Percentiles rank a stretch among this genome's conserved stretches.
Evolutionary conservation across 2,113 vertebrate genomes (phyloP).

Genomic region (Cairina moschata): DNA sequence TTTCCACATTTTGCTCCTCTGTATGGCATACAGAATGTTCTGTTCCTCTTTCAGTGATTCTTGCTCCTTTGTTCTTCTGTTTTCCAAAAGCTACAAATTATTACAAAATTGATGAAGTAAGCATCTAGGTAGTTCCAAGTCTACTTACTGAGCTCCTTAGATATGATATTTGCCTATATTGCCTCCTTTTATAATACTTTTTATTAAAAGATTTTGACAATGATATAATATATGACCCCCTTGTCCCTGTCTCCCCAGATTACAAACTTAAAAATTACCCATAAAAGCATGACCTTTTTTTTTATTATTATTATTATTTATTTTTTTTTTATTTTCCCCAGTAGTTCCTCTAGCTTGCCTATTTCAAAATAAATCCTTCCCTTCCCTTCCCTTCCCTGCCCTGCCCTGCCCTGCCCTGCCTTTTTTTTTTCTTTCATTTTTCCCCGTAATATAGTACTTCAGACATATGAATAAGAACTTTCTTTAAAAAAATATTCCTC

Average conservation of each 20-base stretch:
- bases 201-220: background rate
- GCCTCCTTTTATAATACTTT: background rate
- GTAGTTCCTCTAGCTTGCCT: background rate
- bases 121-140: background rate
- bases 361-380: slow-evolving; percentile 11
- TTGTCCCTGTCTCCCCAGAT: background rate
- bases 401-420: no score
- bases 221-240: background rate
- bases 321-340: no score
- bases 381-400: no score
- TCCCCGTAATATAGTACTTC: background rate
- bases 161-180: background rate
- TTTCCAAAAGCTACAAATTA: background rate
- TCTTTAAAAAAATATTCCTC: slow-evolving; percentile 24
- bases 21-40: background rate
- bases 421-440: no score
- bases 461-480: background rate
- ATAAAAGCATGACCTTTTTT: background rate
- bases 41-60: background rate
- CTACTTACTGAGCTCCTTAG: background rate
- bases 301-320: background rate
- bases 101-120: background rate
- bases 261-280: background rate
- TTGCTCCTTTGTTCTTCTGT: background rate
- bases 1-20: background rate